Evolutionary conservation across 2,797 vertebrate species (phyloP).

Genomic region (Crenichthys baileyi): DNA sequence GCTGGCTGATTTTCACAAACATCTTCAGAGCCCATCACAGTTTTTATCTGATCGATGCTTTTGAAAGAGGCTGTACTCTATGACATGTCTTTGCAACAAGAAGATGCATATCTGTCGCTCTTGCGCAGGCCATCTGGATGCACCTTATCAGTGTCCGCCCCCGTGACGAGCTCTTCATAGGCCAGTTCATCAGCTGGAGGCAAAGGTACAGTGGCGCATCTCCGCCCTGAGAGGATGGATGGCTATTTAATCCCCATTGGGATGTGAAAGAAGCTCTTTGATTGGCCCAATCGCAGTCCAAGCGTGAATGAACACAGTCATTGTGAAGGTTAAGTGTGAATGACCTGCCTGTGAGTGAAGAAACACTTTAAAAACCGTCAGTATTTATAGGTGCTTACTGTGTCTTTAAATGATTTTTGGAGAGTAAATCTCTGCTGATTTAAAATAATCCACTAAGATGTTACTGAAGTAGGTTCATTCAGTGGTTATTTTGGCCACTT

Average conservation of each 20-base stretch:
- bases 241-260: slow-evolving; percentile 56
- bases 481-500: neutral
- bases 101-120: slow-evolving; percentile 62
- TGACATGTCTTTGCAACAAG: slow-evolving; percentile 21
- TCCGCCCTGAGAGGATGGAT: slow-evolving; percentile 35
- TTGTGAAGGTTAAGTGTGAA: slow-evolving; percentile 68
- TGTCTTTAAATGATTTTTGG: slow-evolving; percentile 14
- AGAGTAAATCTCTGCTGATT: neutral
- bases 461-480: neutral
- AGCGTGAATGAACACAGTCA: slow-evolving; percentile 64
- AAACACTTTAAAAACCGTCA: slow-evolving; percentile 26
- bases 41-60: slow-evolving; percentile 53
- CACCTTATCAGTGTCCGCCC: slow-evolving; percentile 55
- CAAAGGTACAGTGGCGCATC: slow-evolving; percentile 44
- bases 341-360: slow-evolving; percentile 50
- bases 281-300: slow-evolving; percentile 50
- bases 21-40: slow-evolving; percentile 31
- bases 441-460: neutral
- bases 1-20: slow-evolving; percentile 31
- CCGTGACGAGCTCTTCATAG: slow-evolving; percentile 47
- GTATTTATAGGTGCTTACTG: neutral
- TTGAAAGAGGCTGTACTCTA: slow-evolving; percentile 39
- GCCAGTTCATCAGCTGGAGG: slow-evolving; percentile 54
- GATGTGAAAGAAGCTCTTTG: slow-evolving; percentile 70
- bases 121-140: slow-evolving; percentile 34